Evolutionary conservation across 1,140 invertebrate genomes (phyloP).

Genomic region (Bacillus rossius): DNA sequence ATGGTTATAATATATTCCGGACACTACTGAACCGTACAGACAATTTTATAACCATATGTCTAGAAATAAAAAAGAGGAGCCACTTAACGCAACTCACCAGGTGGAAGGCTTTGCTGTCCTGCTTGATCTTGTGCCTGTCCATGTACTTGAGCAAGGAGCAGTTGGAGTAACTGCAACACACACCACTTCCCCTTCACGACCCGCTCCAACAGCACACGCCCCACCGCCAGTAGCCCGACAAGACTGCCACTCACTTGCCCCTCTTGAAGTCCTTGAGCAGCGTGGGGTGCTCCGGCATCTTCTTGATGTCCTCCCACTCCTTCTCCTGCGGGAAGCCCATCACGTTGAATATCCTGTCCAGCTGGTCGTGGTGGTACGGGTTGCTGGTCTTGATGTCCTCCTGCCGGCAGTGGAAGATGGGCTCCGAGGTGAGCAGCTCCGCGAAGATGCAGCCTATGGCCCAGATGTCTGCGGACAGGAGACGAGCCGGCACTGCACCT

Average conservation of each 20-base stretch:
- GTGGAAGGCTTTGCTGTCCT: conserved; percentile 93
- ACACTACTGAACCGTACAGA: neutral
- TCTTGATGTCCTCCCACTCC: conserved; percentile 99
- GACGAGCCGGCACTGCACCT: neutral
- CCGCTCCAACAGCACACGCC: too few relatives aligned
- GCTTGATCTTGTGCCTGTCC: conserved; percentile 97
- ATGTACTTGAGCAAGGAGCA: conserved; percentile 97
- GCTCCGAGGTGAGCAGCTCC: conserved; percentile 93
- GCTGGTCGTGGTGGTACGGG: conserved; percentile 99
- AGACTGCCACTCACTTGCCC: conserved; percentile 74
- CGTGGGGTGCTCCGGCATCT: conserved; percentile 98
- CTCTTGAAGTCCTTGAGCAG: conserved; percentile 96
- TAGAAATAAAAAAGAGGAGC: too few relatives aligned
- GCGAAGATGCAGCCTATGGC: conserved; percentile 99
- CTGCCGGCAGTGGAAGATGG: conserved; percentile 99
- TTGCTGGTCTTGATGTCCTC: conserved; percentile 99
- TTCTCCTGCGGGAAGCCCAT: conserved; percentile 99
- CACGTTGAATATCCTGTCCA: conserved; percentile 98
- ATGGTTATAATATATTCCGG: neutral
- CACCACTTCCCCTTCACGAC: neutral
- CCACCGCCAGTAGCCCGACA: too few relatives aligned
- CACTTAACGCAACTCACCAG: too few relatives aligned
- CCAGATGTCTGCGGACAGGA: conserved; percentile 85
- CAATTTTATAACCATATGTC: too few relatives aligned
- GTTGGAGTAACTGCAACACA: conserved; percentile 78